These are phyloP conservation scores for Pogonophryne albipinna DNA, from an alignment of 2,797 vertebrate species.

Conservation along the genomic window DNA sequence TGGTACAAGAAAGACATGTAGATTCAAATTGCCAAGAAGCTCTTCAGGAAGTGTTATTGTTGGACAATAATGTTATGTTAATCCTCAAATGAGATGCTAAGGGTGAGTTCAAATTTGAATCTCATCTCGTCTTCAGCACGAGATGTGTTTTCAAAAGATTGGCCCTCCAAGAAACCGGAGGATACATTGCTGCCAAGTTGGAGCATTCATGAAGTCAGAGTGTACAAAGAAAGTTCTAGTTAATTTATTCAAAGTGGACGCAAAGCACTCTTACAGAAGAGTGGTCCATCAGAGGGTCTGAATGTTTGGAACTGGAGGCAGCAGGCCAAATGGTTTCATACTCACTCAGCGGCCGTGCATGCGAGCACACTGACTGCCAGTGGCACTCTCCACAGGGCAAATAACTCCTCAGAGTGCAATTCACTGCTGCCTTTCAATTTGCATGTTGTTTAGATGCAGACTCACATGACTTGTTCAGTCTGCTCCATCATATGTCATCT, in stretches of 20 bases:
- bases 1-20: not conserved
- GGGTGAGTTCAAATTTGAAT: constrained; percentile 25
- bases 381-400: constrained; percentile 68
- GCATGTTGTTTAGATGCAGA: constrained; percentile 63
- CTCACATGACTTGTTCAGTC: constrained; percentile 53
- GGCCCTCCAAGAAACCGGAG: constrained; percentile 13
- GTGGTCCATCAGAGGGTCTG: constrained; percentile 64
- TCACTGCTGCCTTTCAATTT: constrained; percentile 69
- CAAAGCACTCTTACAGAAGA: constrained; percentile 68
- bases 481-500: constrained; percentile 54
- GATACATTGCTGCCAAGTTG: constrained; percentile 43
- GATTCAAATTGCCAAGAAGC: not conserved
- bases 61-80: constrained; percentile 9
- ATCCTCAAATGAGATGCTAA: constrained; percentile 19
- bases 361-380: constrained; percentile 62
- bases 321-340: constrained; percentile 77
- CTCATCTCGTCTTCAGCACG: constrained; percentile 28
- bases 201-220: constrained; percentile 54
- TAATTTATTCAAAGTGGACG: constrained; percentile 74
- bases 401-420: constrained; percentile 70
- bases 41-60: not conserved
- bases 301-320: constrained; percentile 75
- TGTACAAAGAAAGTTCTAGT: constrained; percentile 68
- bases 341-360: constrained; percentile 62
- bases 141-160: constrained; percentile 21